These are phyloP conservation scores for Chymomyza procnemis DNA, from an alignment of 2,888 invertebrate genomes.

Conservation along the genomic window DNA sequence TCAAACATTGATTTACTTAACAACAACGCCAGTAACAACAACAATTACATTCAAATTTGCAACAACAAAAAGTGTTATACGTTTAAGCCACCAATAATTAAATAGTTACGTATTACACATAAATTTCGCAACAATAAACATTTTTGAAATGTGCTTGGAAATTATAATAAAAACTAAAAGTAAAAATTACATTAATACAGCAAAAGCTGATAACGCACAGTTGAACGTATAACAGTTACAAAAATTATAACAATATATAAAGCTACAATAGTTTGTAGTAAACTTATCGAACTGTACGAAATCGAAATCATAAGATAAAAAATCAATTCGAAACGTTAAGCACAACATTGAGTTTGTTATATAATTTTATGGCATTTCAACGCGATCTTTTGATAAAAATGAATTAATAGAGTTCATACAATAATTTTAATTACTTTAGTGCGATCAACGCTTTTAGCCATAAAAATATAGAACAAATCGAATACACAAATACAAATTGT, in stretches of 20 bases:
- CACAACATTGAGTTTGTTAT: constrained; percentile 50
- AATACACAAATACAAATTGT: constrained; percentile 26
- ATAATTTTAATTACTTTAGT: not conserved
- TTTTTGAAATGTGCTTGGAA: too few relatives aligned
- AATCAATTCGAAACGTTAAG: constrained; percentile 65
- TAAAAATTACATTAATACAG: not conserved
- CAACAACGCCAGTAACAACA: not conserved
- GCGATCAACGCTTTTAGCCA: constrained; percentile 22
- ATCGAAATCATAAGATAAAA: constrained; percentile 36
- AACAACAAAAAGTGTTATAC: constrained; percentile 1
- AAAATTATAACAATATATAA: too few relatives aligned
- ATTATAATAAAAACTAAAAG: not conserved
- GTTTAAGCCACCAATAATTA: constrained; percentile 4
- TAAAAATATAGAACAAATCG: constrained; percentile 24
- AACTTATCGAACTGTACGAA: constrained; percentile 25
- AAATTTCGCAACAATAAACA: not conserved
- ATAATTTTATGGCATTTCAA: constrained; percentile 28
- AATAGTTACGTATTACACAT: constrained; percentile 13
- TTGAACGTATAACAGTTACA: not conserved
- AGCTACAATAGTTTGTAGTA: not conserved
- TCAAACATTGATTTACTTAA: constrained; percentile 31
- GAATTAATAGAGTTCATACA: not conserved
- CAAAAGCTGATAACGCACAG: not conserved
- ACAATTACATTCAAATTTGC: not conserved
- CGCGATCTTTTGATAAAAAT: constrained; percentile 1